Percentiles rank a stretch among this genome's conserved stretches.
Conservation (phyloP, 2,797 vertebrate species). For the Thaleichthys pacificus region DNA sequence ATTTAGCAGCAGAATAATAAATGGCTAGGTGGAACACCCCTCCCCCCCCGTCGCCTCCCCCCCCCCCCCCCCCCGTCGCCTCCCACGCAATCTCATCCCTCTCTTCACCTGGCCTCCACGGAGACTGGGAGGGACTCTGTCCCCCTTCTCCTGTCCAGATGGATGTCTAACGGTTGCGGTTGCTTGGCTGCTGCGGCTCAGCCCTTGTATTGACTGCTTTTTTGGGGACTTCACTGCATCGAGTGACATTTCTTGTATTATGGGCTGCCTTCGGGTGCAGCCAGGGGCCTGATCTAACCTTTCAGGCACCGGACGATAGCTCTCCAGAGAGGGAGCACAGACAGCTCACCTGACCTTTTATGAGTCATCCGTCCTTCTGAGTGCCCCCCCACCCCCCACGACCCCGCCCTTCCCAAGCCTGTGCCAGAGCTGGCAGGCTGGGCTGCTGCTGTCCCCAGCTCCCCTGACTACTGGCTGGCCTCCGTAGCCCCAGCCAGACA, state of each 20-base stretch:
- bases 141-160: conserved; percentile 21
- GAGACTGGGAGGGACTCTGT: conserved; percentile 22
- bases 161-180: conserved; percentile 35
- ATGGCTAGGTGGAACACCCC: not conserved
- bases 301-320: conserved; percentile 55
- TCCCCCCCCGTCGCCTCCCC: not conserved
- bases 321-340: conserved; percentile 41
- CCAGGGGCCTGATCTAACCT: conserved; percentile 63
- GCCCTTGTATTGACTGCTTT: conserved; percentile 58
- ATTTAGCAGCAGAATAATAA: conserved; percentile 27
- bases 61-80: conserved; percentile 6
- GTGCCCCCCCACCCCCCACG: conserved; percentile 11
- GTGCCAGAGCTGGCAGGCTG: conserved; percentile 34
- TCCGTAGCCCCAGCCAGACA: conserved; percentile 29
- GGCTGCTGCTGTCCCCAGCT: conserved; percentile 44
- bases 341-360: conserved; percentile 63
- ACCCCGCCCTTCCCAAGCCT: not conserved
- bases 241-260: conserved; percentile 61
- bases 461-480: conserved; percentile 36
- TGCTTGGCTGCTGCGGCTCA: conserved; percentile 30
- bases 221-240: conserved; percentile 41
- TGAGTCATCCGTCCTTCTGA: conserved; percentile 31
- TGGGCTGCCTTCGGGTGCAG: conserved; percentile 51
- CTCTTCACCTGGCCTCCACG: conserved; percentile 11
- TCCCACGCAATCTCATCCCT: not conserved